Base-by-base conservation (phyloP, 2,113 vertebrate genomes). In the Rhadina sibilatrix region DNA sequence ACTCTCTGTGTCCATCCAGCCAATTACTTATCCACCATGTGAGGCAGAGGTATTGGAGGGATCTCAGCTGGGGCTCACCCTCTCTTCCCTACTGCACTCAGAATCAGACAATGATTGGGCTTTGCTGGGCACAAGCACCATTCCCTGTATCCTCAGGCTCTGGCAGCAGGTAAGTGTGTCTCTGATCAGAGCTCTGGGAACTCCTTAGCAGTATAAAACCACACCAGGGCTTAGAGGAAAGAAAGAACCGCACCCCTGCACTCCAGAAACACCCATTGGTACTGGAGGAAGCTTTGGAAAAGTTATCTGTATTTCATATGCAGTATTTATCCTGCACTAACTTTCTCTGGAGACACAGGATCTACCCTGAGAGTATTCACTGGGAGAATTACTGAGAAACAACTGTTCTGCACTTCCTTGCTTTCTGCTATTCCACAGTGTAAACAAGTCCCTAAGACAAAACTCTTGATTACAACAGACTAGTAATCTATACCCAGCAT, bases 1-100 rank as follows among this genome's bases (percentile, higher is more conserved):
- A 42, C 35, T 65, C 22, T 25, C 50, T 40, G 21, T 0, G 0
- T 33, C 42, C 42, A 57, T 42, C 31, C 50, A 57, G 14, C 42
- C 42, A 42, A 49, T 42, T 72, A 31, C 17, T 64, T 23, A 57
- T 10, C 8, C 18, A 56, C 12, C 40, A 56, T 4, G 12, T 8
- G 12, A 40, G 20, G 9, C 19, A 52, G 27, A 30, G 30, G 12
- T 25, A 44, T 2, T 11, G 21, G 30, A 42, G 24, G 8, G 5
- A 37, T 5, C 28, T 66, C 64, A 56, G 27, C 31, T 10, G 9
- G n/a, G 33, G 33, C 16, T 88, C 28, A 91, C 14, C 13, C 33
- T 33, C 53, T 71, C 35, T 44, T 33, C 10, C 21, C 1, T 37
- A 21, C 30, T 1, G 5, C 23, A 24, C 20, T 44, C 22, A 44